phyloP scores from a whole-genome alignment of 2,888 invertebrate genomes.

The Hoplodrina blanda region DNA sequence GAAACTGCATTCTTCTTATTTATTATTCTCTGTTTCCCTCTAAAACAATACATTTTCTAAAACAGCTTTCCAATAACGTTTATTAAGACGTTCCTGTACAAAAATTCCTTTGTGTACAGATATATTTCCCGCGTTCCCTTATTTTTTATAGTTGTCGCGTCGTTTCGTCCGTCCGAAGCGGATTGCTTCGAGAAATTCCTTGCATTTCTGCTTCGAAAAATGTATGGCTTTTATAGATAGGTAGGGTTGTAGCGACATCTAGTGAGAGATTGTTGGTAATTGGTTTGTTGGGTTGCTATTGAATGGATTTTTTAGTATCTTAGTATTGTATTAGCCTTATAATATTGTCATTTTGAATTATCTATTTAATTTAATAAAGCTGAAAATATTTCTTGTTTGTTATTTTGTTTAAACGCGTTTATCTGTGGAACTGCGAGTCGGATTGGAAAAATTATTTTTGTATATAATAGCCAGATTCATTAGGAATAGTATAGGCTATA shows the following conservation, averaged over 20 bases:
- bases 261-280: slow-evolving; percentile 23
- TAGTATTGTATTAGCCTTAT: background rate
- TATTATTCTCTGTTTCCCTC: background rate
- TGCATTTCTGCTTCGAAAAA: slow-evolving; percentile 52
- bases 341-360: no score
- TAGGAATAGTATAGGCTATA: no score
- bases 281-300: slow-evolving; percentile 19
- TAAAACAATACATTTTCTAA: slow-evolving; percentile 44
- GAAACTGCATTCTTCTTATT: background rate
- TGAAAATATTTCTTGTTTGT: no score
- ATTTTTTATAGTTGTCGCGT: slow-evolving; percentile 52
- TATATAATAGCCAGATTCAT: no score
- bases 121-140: slow-evolving; percentile 41
- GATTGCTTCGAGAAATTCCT: slow-evolving; percentile 57
- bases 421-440: no score
- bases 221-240: slow-evolving; percentile 47
- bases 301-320: background rate
- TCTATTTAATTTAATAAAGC: no score
- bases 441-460: no score
- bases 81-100: slow-evolving; percentile 57
- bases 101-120: slow-evolving; percentile 57
- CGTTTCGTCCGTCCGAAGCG: slow-evolving; percentile 33
- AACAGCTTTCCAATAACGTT: slow-evolving; percentile 51
- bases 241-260: slow-evolving; percentile 29
- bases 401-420: no score